A percentile compares a stretch with the other conserved stretches of the same genome.
These are phyloP conservation scores for Phyto melanocephala DNA, from an alignment of 2,888 invertebrate genomes.

Conservation along the genomic window DNA sequence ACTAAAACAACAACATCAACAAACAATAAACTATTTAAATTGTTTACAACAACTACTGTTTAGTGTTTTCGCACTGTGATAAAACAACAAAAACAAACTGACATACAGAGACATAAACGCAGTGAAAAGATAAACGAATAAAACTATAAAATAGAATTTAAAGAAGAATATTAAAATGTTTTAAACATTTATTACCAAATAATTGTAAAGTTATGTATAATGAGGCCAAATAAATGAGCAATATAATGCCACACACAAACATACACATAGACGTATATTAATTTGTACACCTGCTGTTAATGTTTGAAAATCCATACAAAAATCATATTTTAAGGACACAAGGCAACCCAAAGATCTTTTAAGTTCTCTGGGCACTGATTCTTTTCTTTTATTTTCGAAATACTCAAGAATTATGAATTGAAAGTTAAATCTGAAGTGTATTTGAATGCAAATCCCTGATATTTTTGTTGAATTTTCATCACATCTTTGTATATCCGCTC, in stretches of 20 bases:
- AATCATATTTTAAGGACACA: no score
- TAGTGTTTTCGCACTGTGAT: conserved; percentile 27
- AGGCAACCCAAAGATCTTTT: no score
- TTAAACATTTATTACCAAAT: conserved; percentile 20
- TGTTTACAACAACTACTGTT: conserved; percentile 39
- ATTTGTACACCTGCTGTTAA: no score
- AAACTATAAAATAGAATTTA: background rate
- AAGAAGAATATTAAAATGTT: conserved; percentile 3
- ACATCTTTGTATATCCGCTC: no score
- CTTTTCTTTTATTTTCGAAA: no score
- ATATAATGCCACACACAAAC: background rate
- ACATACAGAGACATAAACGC: background rate
- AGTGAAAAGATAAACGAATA: background rate
- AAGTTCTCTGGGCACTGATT: no score
- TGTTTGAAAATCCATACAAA: no score
- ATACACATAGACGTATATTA: background rate
- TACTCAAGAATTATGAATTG: no score
- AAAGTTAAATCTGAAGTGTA: no score
- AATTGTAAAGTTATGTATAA: conserved; percentile 10
- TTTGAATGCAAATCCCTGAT: no score
- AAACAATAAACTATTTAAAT: conserved; percentile 32
- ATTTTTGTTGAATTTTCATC: no score
- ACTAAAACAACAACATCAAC: conserved; percentile 4
- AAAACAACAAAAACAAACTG: background rate
- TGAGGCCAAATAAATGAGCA: background rate